phyloP scores from a whole-genome alignment of 2,888 invertebrate genomes.

The Portevinia maculata region DNA sequence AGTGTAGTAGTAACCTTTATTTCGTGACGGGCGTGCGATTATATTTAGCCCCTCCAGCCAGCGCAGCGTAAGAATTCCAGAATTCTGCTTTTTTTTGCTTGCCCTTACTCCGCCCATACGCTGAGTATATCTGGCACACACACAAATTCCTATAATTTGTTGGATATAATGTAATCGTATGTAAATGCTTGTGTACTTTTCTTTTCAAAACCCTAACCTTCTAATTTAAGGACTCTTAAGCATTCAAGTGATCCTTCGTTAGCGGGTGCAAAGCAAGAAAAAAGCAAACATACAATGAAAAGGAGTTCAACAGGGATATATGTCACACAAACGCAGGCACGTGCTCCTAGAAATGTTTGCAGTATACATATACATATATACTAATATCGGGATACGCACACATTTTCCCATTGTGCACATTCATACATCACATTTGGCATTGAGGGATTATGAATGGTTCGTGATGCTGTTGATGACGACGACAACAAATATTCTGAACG shows the following conservation, averaged over 20 bases:
- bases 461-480: slow-evolving; percentile 25
- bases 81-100: neutral
- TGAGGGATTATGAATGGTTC: slow-evolving; percentile 59
- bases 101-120: neutral
- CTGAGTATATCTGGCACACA: neutral
- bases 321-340: slow-evolving; percentile 24
- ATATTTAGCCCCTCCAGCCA: slow-evolving; percentile 47
- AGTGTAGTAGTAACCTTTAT: slow-evolving; percentile 46
- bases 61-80: too few relatives aligned
- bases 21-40: slow-evolving; percentile 35
- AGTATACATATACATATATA: neutral
- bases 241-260: slow-evolving; percentile 63
- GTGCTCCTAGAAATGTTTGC: too few relatives aligned
- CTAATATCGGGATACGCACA: neutral
- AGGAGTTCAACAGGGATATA: slow-evolving; percentile 33
- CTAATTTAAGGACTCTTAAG: slow-evolving; percentile 53
- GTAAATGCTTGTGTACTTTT: slow-evolving; percentile 25
- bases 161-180: neutral
- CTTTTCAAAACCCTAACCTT: slow-evolving; percentile 54
- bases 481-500: slow-evolving; percentile 28
- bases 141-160: slow-evolving; percentile 6
- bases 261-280: slow-evolving; percentile 33
- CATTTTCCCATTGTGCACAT: neutral
- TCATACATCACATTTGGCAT: slow-evolving; percentile 42
- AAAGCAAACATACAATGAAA: slow-evolving; percentile 15